These are phyloP conservation scores for Macrosiphum euphorbiae DNA, from an alignment of 2,888 invertebrate genomes.

Conservation along the genomic window DNA sequence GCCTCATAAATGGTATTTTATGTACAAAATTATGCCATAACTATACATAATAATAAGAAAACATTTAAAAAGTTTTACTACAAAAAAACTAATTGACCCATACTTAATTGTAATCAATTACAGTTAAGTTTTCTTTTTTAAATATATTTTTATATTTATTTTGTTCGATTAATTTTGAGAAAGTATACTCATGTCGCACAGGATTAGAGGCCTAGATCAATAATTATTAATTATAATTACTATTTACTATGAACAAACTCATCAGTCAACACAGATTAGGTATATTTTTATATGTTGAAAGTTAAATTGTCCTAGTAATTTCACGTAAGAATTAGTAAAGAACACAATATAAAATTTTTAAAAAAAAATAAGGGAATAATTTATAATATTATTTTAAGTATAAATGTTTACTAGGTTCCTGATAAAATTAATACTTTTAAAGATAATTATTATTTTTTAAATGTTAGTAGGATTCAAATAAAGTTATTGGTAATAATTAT, in stretches of 20 bases:
- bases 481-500: constrained; percentile 44
- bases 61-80: background rate
- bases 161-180: constrained; percentile 19
- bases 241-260: constrained; percentile 50
- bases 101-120: constrained; percentile 44
- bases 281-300: constrained; percentile 56
- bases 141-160: constrained; percentile 66
- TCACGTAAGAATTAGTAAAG: constrained; percentile 30
- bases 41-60: constrained; percentile 27
- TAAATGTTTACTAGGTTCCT: constrained; percentile 53
- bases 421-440: constrained; percentile 42
- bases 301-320: constrained; percentile 29
- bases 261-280: constrained; percentile 29
- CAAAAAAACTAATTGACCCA: constrained; percentile 6
- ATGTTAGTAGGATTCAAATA: constrained; percentile 34
- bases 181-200: constrained; percentile 33
- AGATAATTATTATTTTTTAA: constrained; percentile 29
- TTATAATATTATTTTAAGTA: constrained; percentile 41
- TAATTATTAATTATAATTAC: constrained; percentile 47
- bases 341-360: background rate
- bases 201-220: constrained; percentile 40
- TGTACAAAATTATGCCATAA: constrained; percentile 50
- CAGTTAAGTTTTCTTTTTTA: background rate
- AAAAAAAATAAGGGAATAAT: constrained; percentile 14
- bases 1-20: background rate